Conservation (phyloP, 2,113 vertebrate genomes). For the Calidris pygmaea region DNA sequence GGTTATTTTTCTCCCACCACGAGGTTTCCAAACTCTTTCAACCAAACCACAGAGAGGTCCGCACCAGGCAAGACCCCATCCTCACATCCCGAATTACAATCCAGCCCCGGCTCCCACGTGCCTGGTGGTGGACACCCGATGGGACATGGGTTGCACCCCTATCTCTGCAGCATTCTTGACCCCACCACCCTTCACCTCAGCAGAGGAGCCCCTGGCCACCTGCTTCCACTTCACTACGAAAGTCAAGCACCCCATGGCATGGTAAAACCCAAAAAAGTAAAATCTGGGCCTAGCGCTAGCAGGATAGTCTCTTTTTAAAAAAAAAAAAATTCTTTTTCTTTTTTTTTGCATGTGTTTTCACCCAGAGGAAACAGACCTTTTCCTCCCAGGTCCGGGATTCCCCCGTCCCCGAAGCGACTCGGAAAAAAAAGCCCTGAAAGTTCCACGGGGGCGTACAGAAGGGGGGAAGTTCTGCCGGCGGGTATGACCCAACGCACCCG, state of each 20-base stretch:
- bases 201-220: background rate
- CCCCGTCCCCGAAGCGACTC: background rate
- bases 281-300: background rate
- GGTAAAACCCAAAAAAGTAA: background rate
- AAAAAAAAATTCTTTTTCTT: no score
- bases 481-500: rapidly evolving
- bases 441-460: background rate
- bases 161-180: background rate
- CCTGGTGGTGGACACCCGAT: rapidly evolving
- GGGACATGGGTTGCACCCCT: background rate
- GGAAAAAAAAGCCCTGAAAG: background rate
- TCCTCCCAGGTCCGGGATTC: background rate
- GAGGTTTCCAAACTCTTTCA: background rate
- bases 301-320: background rate
- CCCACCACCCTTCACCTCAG: background rate
- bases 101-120: rapidly evolving
- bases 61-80: background rate
- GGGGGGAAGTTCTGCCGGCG: background rate
- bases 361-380: background rate
- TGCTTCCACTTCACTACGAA: background rate
- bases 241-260: background rate
- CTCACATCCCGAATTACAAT: background rate
- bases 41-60: background rate
- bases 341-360: background rate
- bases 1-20: background rate